These are phyloP conservation scores for Sabellastarte sp. DNA, from an alignment of 2,888 invertebrate species.

Conservation along the genomic window DNA sequence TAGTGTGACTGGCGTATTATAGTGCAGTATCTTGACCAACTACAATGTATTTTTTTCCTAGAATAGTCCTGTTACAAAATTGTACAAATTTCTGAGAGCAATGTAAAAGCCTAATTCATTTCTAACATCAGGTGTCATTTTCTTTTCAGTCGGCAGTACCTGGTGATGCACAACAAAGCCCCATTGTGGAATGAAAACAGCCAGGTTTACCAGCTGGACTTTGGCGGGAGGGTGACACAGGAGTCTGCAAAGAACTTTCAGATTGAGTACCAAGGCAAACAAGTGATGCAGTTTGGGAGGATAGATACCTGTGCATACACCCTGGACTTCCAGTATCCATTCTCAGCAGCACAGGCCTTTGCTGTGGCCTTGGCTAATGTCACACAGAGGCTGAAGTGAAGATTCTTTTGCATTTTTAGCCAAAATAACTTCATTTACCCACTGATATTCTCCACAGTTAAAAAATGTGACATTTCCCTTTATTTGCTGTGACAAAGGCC, in stretches of 20 bases:
- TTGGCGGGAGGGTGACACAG: conserved; percentile 97
- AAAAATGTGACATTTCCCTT: no score
- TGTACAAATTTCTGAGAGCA: no score
- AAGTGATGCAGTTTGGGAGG: conserved; percentile 99
- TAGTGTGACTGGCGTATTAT: no score
- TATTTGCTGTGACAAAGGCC: no score
- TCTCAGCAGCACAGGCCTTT: conserved; percentile 97
- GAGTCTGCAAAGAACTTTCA: conserved; percentile 99
- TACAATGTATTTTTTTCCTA: no score
- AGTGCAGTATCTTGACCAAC: no score
- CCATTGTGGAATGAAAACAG: conserved; percentile 99
- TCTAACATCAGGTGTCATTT: no score
- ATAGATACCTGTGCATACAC: conserved; percentile 99
- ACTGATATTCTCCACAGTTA: no score
- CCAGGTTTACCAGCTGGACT: conserved; percentile 98
- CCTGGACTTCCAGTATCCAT: conserved; percentile 97
- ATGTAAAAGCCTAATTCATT: no score
- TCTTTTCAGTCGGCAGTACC: background rate
- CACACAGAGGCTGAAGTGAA: conserved; percentile 86
- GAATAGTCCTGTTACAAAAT: no score
- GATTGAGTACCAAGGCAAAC: conserved; percentile 93
- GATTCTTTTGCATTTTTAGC: no score
- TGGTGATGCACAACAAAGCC: conserved; percentile 88
- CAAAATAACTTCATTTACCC: no score
- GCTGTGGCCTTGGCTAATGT: conserved; percentile 96